A percentile compares a stretch with the other conserved stretches of the same genome.
phyloP scores from a whole-genome alignment of 2,888 invertebrate genomes.

The Hoplodrina blanda region DNA sequence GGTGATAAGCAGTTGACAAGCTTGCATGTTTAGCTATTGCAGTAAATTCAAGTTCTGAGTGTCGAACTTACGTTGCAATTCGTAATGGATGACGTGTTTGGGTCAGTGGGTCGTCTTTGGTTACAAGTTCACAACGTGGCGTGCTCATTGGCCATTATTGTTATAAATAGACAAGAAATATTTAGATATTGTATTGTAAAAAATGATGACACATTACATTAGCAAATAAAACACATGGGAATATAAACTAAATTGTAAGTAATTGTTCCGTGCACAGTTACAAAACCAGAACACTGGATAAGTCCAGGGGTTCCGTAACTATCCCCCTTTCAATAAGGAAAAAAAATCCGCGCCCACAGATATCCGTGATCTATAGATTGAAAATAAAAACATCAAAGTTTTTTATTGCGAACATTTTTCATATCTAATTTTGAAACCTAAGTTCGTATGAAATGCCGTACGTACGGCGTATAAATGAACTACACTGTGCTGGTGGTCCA shows the following conservation, averaged over 20 bases:
- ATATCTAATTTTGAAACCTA: too few relatives aligned
- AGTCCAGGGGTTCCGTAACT: too few relatives aligned
- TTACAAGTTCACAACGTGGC: not conserved
- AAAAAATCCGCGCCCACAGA: too few relatives aligned
- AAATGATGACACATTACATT: not conserved
- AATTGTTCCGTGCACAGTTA: not conserved
- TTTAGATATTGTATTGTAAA: not conserved
- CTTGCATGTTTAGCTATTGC: not conserved
- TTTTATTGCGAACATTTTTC: too few relatives aligned
- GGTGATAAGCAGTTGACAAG: not conserved
- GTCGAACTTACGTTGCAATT: not conserved
- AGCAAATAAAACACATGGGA: conserved; percentile 3
- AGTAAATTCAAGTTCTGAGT: not conserved
- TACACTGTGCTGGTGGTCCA: too few relatives aligned
- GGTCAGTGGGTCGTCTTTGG: too few relatives aligned
- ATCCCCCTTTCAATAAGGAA: too few relatives aligned
- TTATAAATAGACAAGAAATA: not conserved
- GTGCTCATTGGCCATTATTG: not conserved
- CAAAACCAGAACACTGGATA: too few relatives aligned
- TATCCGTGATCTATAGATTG: too few relatives aligned
- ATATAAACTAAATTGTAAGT: conserved; percentile 1
- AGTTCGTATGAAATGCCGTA: too few relatives aligned
- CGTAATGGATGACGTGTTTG: not conserved
- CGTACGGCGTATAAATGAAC: too few relatives aligned
- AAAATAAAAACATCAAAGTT: too few relatives aligned